Evolutionary conservation across 2,888 invertebrate genomes (phyloP).

Genomic region (Scrobipalpa costella): DNA sequence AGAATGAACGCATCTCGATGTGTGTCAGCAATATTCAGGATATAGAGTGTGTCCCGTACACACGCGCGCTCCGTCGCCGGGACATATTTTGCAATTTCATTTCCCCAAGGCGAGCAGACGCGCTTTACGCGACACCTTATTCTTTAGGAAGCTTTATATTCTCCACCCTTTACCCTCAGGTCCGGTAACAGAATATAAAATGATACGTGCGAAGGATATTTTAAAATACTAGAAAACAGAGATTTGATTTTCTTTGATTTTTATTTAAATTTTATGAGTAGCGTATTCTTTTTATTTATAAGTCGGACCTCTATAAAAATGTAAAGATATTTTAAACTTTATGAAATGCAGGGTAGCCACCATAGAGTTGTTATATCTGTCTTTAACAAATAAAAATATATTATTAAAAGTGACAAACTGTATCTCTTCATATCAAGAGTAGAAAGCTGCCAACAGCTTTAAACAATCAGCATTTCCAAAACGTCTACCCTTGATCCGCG

Average conservation of each 20-base stretch:
- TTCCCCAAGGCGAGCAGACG: constrained; percentile 60
- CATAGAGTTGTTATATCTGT: too few species aligned
- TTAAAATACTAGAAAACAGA: neutral
- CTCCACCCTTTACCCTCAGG: constrained; percentile 32
- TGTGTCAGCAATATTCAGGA: neutral
- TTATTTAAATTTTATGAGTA: too few species aligned
- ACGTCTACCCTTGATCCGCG: neutral
- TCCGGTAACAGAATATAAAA: constrained; percentile 19
- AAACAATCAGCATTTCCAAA: neutral
- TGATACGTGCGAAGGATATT: neutral
- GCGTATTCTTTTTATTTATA: too few species aligned
- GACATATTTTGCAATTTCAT: constrained; percentile 76
- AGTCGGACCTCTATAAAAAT: too few species aligned
- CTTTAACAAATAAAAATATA: too few species aligned
- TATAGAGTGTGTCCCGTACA: constrained; percentile 37
- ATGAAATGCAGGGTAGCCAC: too few species aligned
- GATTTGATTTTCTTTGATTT: neutral
- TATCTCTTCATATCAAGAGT: too few species aligned
- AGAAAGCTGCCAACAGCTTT: neutral
- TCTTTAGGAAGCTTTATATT: constrained; percentile 65
- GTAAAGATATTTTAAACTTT: too few species aligned
- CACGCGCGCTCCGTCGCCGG: constrained; percentile 56
- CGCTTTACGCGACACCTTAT: constrained; percentile 62
- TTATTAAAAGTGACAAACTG: too few species aligned
- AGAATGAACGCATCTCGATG: neutral